Percentiles rank a stretch among this genome's conserved stretches.
These are phyloP conservation scores for Zaprionus lineosus DNA, from an alignment of 2,888 invertebrate species.

Conservation along the genomic window DNA sequence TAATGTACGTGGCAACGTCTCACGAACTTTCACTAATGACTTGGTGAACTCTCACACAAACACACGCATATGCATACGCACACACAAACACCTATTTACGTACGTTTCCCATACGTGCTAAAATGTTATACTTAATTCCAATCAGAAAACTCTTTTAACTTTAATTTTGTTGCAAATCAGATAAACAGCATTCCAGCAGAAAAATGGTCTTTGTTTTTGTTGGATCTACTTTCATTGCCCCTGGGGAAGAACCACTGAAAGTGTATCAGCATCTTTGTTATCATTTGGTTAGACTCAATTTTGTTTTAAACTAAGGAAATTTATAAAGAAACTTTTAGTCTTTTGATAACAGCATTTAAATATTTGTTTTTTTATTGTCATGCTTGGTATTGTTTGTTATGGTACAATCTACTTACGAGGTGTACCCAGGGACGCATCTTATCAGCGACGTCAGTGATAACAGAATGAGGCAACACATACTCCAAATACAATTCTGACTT, in stretches of 20 bases:
- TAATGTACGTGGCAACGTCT: constrained; percentile 65
- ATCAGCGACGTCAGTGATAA: constrained; percentile 46
- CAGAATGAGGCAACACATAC: constrained; percentile 39
- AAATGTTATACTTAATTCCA: constrained; percentile 33
- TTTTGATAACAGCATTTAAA: constrained; percentile 18
- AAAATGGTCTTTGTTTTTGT: too few relatives aligned
- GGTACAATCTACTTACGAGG: constrained; percentile 5
- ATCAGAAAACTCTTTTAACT: constrained; percentile 28
- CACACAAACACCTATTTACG: constrained; percentile 41
- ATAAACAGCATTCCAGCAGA: too few relatives aligned
- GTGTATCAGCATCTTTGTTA: too few relatives aligned
- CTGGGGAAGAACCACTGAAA: too few relatives aligned
- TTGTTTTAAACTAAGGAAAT: too few relatives aligned
- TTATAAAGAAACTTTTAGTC: constrained; percentile 13
- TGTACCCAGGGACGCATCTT: constrained; percentile 17
- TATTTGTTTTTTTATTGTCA: constrained; percentile 45
- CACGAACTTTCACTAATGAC: constrained; percentile 79
- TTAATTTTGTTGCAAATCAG: too few relatives aligned
- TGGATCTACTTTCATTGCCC: background rate
- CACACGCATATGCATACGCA: constrained; percentile 17
- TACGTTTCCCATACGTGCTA: constrained; percentile 47
- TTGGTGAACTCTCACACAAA: constrained; percentile 64
- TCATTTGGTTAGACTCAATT: too few relatives aligned
- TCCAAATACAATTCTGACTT: constrained; percentile 40
- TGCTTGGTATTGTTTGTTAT: constrained; percentile 28